These are phyloP conservation scores for Berghia stephanieae DNA, from an alignment of 1,140 invertebrate genomes.

Conservation along the genomic window DNA sequence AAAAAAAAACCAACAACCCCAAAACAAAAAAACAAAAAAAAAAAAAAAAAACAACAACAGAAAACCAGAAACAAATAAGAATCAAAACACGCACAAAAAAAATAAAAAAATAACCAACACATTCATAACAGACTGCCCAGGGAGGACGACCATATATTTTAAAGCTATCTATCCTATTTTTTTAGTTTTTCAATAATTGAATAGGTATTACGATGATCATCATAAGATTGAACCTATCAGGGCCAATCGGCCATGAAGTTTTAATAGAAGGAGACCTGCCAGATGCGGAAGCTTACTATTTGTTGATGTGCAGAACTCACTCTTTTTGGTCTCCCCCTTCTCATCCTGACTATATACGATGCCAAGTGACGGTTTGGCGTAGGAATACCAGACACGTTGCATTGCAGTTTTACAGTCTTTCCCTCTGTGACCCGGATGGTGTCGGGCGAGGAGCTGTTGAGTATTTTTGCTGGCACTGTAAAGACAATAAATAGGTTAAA, in stretches of 20 bases:
- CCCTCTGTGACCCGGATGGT: slow-evolving; percentile 53
- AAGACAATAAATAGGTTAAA: slow-evolving; percentile 4
- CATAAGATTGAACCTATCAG: no score
- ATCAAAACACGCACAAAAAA: not conserved
- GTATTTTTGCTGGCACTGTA: slow-evolving; percentile 57
- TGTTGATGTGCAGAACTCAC: slow-evolving; percentile 44
- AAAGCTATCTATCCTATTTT: no score
- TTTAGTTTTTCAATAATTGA: no score
- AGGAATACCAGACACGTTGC: slow-evolving; percentile 63
- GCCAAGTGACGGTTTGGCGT: slow-evolving; percentile 61
- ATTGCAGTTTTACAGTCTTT: slow-evolving; percentile 58
- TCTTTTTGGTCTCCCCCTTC: slow-evolving; percentile 38
- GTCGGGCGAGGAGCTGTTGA: slow-evolving; percentile 42
- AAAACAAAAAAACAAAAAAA: not conserved
- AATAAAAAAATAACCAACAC: slow-evolving; percentile 5
- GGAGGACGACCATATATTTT: no score
- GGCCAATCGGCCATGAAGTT: no score
- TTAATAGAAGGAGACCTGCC: no score
- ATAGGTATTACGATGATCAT: no score
- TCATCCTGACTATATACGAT: slow-evolving; percentile 39
- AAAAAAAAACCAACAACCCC: not conserved
- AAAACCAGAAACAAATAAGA: slow-evolving; percentile 24
- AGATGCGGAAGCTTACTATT: slow-evolving; percentile 38
- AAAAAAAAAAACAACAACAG: no score
- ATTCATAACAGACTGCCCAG: slow-evolving; percentile 12